phyloP scores from a whole-genome alignment of 2,113 vertebrate species.

The Eleginops maclovinus region DNA sequence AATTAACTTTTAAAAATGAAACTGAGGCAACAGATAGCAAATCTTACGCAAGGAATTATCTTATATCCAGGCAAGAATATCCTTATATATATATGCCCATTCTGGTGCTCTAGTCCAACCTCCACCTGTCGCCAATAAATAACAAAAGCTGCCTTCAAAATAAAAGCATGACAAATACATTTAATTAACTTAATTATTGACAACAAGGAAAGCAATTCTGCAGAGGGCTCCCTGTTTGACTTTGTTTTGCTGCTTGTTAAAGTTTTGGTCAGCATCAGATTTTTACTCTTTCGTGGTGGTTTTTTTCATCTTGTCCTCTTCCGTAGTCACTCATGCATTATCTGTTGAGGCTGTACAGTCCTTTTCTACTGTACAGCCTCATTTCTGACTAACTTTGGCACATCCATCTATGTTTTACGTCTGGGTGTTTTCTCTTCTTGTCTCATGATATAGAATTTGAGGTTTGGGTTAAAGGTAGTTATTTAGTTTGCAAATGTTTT shows the following conservation, averaged over 20 bases:
- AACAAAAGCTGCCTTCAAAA: no score
- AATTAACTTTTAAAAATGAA: no score
- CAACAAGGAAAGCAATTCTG: no score
- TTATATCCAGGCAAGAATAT: no score
- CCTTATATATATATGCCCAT: no score
- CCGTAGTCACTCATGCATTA: slow-evolving; percentile 9
- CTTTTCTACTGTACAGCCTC: slow-evolving; percentile 1
- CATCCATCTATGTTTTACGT: neutral
- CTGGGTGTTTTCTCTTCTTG: slow-evolving; percentile 53
- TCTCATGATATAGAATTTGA: slow-evolving; percentile 72
- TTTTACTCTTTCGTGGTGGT: neutral
- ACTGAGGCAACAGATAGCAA: no score
- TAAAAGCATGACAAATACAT: no score
- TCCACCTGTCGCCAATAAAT: no score
- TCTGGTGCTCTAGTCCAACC: no score
- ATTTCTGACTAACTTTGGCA: slow-evolving; percentile 25
- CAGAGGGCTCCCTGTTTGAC: neutral
- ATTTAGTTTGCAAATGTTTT: slow-evolving; percentile 58
- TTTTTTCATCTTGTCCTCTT: slow-evolving; percentile 20
- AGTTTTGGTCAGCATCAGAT: slow-evolving; percentile 32
- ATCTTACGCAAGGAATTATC: no score
- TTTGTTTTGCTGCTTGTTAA: slow-evolving; percentile 25
- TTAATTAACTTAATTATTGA: no score
- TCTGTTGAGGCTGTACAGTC: slow-evolving; percentile 10
- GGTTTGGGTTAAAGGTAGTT: slow-evolving; percentile 63